Evolutionary conservation across 1,140 invertebrate genomes (phyloP), one percentile per base, ranked within the genome.

Genomic region (Leptopilina boulardi): DNA sequence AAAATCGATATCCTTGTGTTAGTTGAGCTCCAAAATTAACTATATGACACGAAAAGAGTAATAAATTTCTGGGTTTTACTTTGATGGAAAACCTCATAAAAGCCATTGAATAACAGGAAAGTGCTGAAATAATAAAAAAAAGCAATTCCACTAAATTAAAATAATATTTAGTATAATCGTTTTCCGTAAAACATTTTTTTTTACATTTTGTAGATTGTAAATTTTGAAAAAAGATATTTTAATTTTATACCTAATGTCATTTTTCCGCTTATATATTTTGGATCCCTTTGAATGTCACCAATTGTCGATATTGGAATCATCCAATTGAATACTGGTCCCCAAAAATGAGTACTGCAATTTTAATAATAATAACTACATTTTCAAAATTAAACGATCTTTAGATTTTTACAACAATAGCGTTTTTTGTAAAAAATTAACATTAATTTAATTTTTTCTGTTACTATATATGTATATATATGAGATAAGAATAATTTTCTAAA

Each of bases 21-120:
- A 96, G 72, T 88, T 99, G 98, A 47, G 97, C 97, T 70, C 92
- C 92, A 85, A 96, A 94, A 89, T 99, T 99, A 23, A 97, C 98
- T 77, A 97, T 91, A 91, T 99, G 98, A 88, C 98, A 99, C 26
- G 96, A 95, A 88, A 99, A 97, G 0, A 99, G 93, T 1, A 99
- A 91, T 89, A 99, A 89, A 89, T 99, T 99, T 75, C 96, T 91
- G 0, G 98, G 98, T 89, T 98, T 94, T 0, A 99, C 98, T 87
- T 94, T 95, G 93, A 96, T 95, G 10, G 98, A 97, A 92, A 99
- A 99, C 79, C 98, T 93, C 97, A 99, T 98, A 89, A 99, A 99
- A 83, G 96, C 93, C 71, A 95, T 84, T 0, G 98, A 99, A 88
- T 99, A 99, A 4, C 97, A 86, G 34, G 94, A 94, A n/a, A 99